Evolutionary conservation across 2,113 vertebrate genomes (phyloP).

Genomic region (Indri indri): DNA sequence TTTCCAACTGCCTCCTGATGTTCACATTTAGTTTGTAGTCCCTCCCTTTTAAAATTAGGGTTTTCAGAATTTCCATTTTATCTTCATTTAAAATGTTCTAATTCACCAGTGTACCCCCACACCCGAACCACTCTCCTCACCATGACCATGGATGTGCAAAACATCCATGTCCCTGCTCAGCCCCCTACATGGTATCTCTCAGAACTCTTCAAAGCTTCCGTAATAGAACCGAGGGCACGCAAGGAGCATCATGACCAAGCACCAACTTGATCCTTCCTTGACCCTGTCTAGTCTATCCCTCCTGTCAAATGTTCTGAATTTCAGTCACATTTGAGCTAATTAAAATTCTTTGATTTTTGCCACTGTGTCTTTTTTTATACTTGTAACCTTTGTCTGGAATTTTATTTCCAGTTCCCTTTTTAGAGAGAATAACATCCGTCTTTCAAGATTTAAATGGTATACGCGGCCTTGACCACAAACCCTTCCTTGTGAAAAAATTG

Average conservation of each 20-base stretch:
- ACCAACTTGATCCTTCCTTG: rapidly evolving
- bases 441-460: neutral
- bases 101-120: neutral
- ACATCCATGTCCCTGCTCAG: rapidly evolving
- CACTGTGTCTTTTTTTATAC: neutral
- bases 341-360: neutral
- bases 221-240: rapidly evolving
- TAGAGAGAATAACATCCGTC: neutral
- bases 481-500: neutral
- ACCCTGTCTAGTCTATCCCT: neutral
- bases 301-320: neutral
- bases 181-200: neutral
- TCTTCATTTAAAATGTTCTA: neutral
- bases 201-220: neutral
- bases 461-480: neutral
- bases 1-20: neutral
- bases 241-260: neutral
- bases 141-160: neutral
- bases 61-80: neutral
- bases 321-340: neutral
- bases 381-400: neutral
- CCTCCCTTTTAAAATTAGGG: neutral
- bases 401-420: neutral
- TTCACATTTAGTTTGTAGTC: neutral
- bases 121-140: neutral